Evolutionary conservation across 2,888 invertebrate species (phyloP).

Genomic region (Crocallis elinguaria): DNA sequence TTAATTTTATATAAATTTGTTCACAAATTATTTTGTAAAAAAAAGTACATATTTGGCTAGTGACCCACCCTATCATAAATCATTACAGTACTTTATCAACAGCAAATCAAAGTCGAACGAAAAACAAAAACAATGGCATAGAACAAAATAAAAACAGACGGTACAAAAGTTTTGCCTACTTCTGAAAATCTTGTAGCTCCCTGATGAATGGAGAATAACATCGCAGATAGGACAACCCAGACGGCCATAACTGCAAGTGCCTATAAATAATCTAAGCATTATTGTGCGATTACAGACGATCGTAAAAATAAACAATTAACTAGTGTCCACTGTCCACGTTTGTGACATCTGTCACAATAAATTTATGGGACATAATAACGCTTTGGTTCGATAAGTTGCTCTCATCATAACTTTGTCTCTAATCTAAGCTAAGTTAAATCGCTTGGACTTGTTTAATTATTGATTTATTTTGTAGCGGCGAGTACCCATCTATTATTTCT

Average conservation of each 20-base stretch:
- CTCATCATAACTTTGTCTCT: not conserved
- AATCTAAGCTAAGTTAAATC: not conserved
- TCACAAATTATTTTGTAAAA: too few species aligned
- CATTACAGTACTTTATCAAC: too few species aligned
- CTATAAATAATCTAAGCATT: conserved; percentile 23
- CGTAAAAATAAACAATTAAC: conserved; percentile 25
- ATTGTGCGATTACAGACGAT: conserved; percentile 18
- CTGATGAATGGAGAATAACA: conserved; percentile 16
- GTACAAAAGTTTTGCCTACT: not conserved
- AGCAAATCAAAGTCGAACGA: too few species aligned
- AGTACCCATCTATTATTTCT: too few species aligned
- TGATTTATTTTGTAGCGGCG: too few species aligned
- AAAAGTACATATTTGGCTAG: too few species aligned
- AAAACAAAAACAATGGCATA: not conserved
- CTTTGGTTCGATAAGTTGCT: not conserved
- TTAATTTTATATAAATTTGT: too few species aligned
- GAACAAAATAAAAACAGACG: not conserved
- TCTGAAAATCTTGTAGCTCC: conserved; percentile 7
- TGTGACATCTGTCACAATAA: conserved; percentile 16
- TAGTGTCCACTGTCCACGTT: not conserved
- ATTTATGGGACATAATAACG: conserved; percentile 1
- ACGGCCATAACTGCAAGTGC: conserved; percentile 15
- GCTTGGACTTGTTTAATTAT: too few species aligned
- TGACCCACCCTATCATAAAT: too few species aligned
- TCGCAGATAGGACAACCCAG: conserved; percentile 1